Conservation (phyloP, 2,113 vertebrate species). For the Turnix velox region DNA sequence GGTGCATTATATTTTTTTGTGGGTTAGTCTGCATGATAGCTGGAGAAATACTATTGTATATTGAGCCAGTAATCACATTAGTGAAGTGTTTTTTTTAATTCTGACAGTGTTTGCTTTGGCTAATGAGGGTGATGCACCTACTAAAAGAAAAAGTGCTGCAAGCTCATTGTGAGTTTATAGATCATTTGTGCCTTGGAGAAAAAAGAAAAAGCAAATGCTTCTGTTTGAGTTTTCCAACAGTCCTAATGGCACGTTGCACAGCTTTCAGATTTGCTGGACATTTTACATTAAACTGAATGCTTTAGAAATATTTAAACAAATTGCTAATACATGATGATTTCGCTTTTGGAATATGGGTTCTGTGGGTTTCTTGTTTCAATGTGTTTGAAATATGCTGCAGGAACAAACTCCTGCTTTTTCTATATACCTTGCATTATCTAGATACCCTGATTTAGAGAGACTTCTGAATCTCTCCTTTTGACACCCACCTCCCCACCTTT, state of each 20-base stretch:
- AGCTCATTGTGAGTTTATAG: background rate
- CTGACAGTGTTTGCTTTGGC: background rate
- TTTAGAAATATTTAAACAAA: background rate
- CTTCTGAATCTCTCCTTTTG: background rate
- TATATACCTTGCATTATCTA: background rate
- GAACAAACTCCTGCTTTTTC: background rate
- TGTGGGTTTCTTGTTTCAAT: background rate
- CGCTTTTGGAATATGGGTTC: background rate
- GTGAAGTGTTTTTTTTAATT: background rate
- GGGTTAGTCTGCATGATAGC: background rate
- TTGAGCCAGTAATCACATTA: constrained; percentile 2
- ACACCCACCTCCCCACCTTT: background rate
- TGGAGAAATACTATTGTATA: background rate
- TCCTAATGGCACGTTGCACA: background rate
- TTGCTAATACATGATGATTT: background rate
- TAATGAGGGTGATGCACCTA: background rate
- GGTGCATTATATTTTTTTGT: background rate
- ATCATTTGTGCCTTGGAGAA: background rate
- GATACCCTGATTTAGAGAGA: background rate
- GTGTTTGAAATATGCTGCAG: background rate
- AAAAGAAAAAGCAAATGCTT: background rate
- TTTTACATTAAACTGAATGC: background rate
- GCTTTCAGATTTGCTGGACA: background rate
- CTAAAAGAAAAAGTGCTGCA: background rate
- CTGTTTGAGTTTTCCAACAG: background rate